Evolutionary conservation across 2,888 invertebrate genomes (phyloP), one percentile per base, ranked within the genome.

Genomic region (Paralinhomoeus sp.): DNA sequence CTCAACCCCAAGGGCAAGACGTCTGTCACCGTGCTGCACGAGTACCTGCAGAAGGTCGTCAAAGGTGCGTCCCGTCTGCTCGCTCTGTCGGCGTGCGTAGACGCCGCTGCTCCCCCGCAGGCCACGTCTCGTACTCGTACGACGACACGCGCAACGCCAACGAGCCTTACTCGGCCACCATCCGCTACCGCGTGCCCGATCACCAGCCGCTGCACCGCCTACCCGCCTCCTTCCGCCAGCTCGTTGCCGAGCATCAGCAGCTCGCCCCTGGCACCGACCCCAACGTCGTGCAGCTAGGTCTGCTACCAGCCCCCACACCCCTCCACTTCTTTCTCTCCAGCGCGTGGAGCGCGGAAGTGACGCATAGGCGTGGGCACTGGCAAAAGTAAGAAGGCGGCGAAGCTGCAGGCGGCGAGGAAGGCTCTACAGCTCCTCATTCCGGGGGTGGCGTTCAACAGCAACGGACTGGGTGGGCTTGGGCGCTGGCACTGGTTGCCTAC

Each of bases 311-410:
- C 5, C 7, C 27, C 7, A 12, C 7, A 27, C 27, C 27, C 5
- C 12, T 12, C 27, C 7, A 27, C 27, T 27, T 27, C 7, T 27
- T 27, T 27, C 27, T 12, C 27, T 27, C n/a, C n/a, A n/a, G 24
- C 12, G 40, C 12, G 17, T 17, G 3, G 40, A 24, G 17, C 18
- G 24, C 24, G 15, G 37, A 18, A 53, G 78, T 87, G 71, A 78
- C 81, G 36, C 61, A 89, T 93, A 67, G 91, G 91, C 7, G 76
- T 78, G 33, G 93, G 93, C 0, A 79, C 76, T 64, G 93, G 91
- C 13, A 78, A 80, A 46, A 87, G 84, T 66, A 97, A 97, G 66
- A 83, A 89, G 53, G 78, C 80, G 63, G 93, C 93, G 24, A 93
- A 93, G 69, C 76, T 82, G 0, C 82, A 83, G 51, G 91, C 93